phyloP scores from a whole-genome alignment of 2,113 vertebrate genomes.

The Anthoscopus minutus region DNA sequence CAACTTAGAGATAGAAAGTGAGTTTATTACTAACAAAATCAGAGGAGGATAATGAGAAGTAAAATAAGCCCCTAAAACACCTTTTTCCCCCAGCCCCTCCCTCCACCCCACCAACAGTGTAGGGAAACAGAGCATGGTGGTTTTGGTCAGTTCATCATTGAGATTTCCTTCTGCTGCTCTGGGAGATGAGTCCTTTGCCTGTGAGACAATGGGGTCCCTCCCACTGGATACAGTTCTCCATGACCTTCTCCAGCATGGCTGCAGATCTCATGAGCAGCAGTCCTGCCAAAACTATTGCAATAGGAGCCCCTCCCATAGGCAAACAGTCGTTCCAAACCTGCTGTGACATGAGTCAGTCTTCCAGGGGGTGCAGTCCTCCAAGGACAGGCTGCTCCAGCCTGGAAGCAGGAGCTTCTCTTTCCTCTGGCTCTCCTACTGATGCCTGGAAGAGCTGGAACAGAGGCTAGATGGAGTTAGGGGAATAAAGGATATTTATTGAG shows the following conservation, averaged over 20 bases:
- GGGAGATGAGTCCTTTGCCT: not conserved
- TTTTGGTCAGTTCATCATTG: not conserved
- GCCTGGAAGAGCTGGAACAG: too few species aligned
- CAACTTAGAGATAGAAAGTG: not conserved
- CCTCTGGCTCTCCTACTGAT: too few species aligned
- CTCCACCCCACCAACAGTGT: not conserved
- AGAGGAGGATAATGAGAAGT: not conserved
- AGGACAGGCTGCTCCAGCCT: not conserved
- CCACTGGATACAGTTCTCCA: rapidly evolving
- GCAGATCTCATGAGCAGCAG: not conserved
- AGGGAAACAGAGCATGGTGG: too few species aligned
- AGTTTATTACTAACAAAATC: not conserved
- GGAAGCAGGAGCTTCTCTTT: not conserved
- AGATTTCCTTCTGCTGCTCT: not conserved
- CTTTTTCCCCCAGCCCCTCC: not conserved
- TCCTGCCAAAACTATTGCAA: not conserved
- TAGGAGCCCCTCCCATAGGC: not conserved
- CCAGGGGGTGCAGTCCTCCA: not conserved
- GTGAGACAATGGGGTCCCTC: not conserved
- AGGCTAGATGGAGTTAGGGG: too few species aligned
- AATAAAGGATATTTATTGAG: too few species aligned
- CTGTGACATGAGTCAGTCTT: rapidly evolving
- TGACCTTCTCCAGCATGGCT: not conserved
- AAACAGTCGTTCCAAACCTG: not conserved
- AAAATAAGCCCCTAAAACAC: not conserved